These are phyloP conservation scores for Myanophis thanlyinensis DNA, from an alignment of 2,113 vertebrate species.

Conservation along the genomic window DNA sequence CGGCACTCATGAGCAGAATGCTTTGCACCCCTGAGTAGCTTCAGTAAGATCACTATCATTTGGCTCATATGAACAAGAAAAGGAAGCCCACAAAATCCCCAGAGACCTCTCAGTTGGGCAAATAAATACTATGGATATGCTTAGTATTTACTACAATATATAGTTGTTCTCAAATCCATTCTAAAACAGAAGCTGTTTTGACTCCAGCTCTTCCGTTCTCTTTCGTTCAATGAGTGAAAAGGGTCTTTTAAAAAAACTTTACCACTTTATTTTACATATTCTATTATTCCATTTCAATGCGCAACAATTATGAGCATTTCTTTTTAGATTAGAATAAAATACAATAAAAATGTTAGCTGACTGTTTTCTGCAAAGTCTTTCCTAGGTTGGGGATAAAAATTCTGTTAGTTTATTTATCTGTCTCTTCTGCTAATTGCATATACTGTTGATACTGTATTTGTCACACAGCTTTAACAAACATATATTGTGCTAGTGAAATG, in stretches of 20 bases:
- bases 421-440: not conserved
- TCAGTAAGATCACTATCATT: not conserved
- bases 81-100: not conserved
- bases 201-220: not conserved
- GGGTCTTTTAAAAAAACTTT: too few species aligned
- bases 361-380: not conserved
- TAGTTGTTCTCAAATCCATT: not conserved
- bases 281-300: not conserved
- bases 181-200: too few species aligned
- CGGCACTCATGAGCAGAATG: not conserved
- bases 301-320: not conserved
- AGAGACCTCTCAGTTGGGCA: not conserved
- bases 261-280: not conserved
- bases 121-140: not conserved
- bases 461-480: not conserved
- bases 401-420: not conserved
- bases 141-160: not conserved
- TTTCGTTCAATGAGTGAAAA: not conserved
- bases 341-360: conserved; percentile 10
- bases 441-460: not conserved
- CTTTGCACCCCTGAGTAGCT: not conserved
- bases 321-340: not conserved
- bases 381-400: not conserved
- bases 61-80: not conserved
- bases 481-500: not conserved